Percentiles rank a stretch among this genome's conserved stretches.
These are phyloP conservation scores for Akabosia matsudoensis DNA, from an alignment of 1,140 invertebrate species.

Conservation along the genomic window DNA sequence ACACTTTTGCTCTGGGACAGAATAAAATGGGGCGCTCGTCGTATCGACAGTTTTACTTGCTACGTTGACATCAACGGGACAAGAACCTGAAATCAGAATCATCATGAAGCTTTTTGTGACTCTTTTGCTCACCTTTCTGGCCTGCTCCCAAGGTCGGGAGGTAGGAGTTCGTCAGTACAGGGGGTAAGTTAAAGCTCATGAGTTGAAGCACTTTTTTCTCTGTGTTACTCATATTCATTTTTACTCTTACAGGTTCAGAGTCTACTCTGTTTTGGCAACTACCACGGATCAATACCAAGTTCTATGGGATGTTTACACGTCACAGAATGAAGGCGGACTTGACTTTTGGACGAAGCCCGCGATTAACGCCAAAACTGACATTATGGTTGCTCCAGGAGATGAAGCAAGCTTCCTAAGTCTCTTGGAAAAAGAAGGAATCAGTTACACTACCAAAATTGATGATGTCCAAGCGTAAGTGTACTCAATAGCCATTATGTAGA, in stretches of 20 bases:
- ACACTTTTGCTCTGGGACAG: too few species aligned
- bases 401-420: not conserved
- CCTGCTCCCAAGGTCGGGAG: not conserved
- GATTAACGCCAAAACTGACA: constrained; percentile 23
- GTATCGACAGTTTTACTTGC: not conserved
- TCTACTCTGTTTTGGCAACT: constrained; percentile 14
- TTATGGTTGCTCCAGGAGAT: constrained; percentile 30
- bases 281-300: constrained; percentile 22
- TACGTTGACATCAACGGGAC: not conserved
- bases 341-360: constrained; percentile 38
- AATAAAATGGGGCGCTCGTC: not conserved
- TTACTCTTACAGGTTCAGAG: constrained; percentile 22
- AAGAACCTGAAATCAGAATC: not conserved
- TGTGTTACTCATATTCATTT: not conserved
- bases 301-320: constrained; percentile 15
- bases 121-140: not conserved
- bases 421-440: constrained; percentile 21
- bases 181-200: not conserved
- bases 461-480: constrained; percentile 30
- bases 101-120: constrained; percentile 8
- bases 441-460: constrained; percentile 8
- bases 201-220: not conserved
- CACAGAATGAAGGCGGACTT: constrained; percentile 8
- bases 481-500: not conserved
- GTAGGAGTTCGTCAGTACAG: not conserved